These are phyloP conservation scores for Arizona elegans DNA, from an alignment of 2,113 vertebrate genomes.

Conservation along the genomic window DNA sequence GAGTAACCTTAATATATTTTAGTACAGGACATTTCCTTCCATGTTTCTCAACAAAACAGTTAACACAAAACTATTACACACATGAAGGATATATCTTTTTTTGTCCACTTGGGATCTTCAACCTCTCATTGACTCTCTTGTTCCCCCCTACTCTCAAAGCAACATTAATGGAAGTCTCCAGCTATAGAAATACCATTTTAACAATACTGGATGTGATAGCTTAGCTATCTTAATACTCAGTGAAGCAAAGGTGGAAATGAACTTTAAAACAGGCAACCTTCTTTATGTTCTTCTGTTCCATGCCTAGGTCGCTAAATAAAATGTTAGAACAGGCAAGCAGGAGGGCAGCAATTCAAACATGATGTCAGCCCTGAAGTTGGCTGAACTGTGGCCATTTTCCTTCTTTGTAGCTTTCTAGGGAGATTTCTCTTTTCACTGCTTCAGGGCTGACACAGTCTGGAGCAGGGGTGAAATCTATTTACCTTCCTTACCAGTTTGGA, in stretches of 20 bases:
- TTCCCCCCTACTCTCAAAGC: neutral
- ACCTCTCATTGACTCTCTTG: neutral
- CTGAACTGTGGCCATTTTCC: too few relatives aligned
- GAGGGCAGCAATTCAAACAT: neutral
- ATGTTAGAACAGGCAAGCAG: neutral
- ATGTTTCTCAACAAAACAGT: neutral
- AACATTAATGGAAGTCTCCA: neutral
- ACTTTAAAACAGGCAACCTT: neutral
- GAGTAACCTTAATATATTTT: neutral
- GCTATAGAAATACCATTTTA: neutral
- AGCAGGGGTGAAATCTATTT: too few relatives aligned
- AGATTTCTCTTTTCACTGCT: too few relatives aligned
- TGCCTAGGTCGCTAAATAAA: neutral
- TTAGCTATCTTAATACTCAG: neutral
- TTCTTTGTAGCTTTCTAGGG: too few relatives aligned
- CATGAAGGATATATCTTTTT: neutral
- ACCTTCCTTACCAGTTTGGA: too few relatives aligned
- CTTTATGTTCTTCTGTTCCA: neutral
- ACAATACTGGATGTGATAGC: neutral
- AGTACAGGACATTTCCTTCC: neutral
- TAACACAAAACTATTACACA: neutral
- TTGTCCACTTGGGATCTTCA: neutral
- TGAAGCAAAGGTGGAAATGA: neutral
- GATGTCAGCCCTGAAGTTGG: too few relatives aligned
- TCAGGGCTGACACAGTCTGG: too few relatives aligned